These are phyloP conservation scores for Notolabrus celidotus DNA, from an alignment of 2,797 vertebrate genomes.

Conservation along the genomic window DNA sequence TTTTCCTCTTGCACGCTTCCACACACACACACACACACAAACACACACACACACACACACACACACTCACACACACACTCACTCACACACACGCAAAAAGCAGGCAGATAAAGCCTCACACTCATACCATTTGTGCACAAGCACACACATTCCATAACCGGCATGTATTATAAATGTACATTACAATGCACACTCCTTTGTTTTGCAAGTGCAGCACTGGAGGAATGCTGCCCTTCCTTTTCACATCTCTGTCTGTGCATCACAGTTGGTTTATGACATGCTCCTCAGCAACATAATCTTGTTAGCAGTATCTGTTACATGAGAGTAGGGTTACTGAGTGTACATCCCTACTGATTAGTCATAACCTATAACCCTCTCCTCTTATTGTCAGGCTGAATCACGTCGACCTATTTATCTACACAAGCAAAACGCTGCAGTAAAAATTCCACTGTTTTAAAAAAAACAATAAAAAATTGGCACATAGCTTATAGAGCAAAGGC, in stretches of 20 bases:
- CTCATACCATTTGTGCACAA: conserved; percentile 16
- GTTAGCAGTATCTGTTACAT: conserved; percentile 60
- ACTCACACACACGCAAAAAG: conserved; percentile 17
- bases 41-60: conserved; percentile 13
- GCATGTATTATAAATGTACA: conserved; percentile 78
- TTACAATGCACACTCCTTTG: conserved; percentile 67
- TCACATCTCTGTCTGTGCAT: conserved; percentile 35
- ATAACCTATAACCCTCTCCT: conserved; percentile 54
- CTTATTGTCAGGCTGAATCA: conserved; percentile 50
- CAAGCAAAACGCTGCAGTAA: conserved; percentile 75
- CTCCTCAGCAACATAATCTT: conserved; percentile 59
- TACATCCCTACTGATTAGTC: conserved; percentile 46
- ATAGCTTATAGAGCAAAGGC: conserved; percentile 78
- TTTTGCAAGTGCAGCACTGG: conserved; percentile 51
- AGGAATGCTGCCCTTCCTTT: conserved; percentile 53
- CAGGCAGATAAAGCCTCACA: conserved; percentile 36
- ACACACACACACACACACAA: conserved; percentile 7
- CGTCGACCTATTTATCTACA: conserved; percentile 70
- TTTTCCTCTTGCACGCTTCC: background rate
- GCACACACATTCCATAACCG: conserved; percentile 64
- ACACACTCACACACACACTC: conserved; percentile 10
- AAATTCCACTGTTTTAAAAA: conserved; percentile 66
- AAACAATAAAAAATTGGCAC: conserved; percentile 71
- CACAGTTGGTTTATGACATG: conserved; percentile 66
- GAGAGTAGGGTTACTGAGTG: conserved; percentile 45